Evolutionary conservation across 2,888 invertebrate species (phyloP).

Genomic region (Spatulosminthurus flaviceps): DNA sequence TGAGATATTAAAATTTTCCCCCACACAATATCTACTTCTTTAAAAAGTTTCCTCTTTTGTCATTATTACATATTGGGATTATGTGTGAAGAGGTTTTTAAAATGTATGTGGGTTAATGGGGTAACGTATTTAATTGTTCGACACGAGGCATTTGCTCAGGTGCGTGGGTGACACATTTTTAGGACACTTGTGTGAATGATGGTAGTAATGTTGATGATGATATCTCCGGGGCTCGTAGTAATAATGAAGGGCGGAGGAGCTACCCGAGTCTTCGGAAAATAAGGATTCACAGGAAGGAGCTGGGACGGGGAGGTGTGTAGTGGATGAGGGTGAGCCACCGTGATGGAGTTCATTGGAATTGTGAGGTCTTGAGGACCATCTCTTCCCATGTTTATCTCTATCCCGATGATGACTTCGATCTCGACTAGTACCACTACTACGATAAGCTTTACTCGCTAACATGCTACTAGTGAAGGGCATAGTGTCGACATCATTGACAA

Average conservation of each 20-base stretch:
- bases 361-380: neutral
- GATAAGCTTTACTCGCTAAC: neutral
- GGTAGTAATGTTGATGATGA: slow-evolving; percentile 41
- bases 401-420: slow-evolving; percentile 4
- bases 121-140: slow-evolving; percentile 23
- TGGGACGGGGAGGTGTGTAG: slow-evolving; percentile 35
- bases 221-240: slow-evolving; percentile 33
- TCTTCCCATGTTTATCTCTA: neutral
- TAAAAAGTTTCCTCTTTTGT: too few relatives aligned
- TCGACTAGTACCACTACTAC: neutral
- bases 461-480: slow-evolving; percentile 25
- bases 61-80: too few relatives aligned
- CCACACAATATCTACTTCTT: too few relatives aligned
- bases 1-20: too few relatives aligned
- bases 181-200: slow-evolving; percentile 29
- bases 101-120: too few relatives aligned
- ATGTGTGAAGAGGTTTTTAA: too few relatives aligned
- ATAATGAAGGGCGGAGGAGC: slow-evolving; percentile 25
- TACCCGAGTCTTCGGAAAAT: slow-evolving; percentile 28
- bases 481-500: slow-evolving; percentile 34
- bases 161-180: slow-evolving; percentile 27
- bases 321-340: neutral
- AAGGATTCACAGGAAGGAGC: slow-evolving; percentile 43
- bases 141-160: slow-evolving; percentile 30
- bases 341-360: neutral